phyloP scores from a whole-genome alignment of 1,140 invertebrate genomes.

The Magallana ariakensis region DNA sequence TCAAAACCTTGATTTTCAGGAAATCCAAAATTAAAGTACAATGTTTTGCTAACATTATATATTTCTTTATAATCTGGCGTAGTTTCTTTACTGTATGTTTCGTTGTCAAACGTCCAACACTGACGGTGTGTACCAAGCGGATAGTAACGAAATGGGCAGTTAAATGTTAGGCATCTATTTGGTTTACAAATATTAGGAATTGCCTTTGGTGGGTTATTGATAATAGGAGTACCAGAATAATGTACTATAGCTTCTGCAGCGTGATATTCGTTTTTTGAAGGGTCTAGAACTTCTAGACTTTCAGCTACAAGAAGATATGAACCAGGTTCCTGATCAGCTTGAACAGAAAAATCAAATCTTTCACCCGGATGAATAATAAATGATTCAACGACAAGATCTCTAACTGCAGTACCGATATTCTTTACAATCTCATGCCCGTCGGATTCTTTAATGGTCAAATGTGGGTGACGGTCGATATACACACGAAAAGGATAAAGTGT shows the following conservation, averaged over 20 bases:
- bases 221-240: conserved; percentile 84
- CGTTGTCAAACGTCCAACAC: conserved; percentile 54
- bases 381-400: conserved; percentile 83
- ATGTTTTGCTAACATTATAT: conserved; percentile 21
- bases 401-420: conserved; percentile 31
- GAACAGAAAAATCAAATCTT: conserved; percentile 90
- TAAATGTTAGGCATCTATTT: conserved; percentile 53
- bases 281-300: conserved; percentile 58
- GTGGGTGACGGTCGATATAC: conserved; percentile 89
- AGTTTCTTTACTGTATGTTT: conserved; percentile 34
- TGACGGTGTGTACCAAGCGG: neutral
- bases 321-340: conserved; percentile 85
- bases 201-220: conserved; percentile 81
- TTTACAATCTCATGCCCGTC: conserved; percentile 88
- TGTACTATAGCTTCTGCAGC: conserved; percentile 84
- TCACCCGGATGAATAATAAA: conserved; percentile 83
- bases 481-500: conserved; percentile 76
- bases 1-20: conserved; percentile 45
- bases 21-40: conserved; percentile 65
- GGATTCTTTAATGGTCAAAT: conserved; percentile 87
- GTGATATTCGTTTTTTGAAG: neutral
- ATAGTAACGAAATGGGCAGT: conserved; percentile 53
- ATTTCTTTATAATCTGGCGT: neutral
- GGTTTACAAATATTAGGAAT: conserved; percentile 3
- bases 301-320: conserved; percentile 90